A percentile compares a stretch with the other conserved stretches of the same genome.
These are phyloP conservation scores for Malurus melanocephalus DNA, from an alignment of 2,113 vertebrate species.

Conservation along the genomic window DNA sequence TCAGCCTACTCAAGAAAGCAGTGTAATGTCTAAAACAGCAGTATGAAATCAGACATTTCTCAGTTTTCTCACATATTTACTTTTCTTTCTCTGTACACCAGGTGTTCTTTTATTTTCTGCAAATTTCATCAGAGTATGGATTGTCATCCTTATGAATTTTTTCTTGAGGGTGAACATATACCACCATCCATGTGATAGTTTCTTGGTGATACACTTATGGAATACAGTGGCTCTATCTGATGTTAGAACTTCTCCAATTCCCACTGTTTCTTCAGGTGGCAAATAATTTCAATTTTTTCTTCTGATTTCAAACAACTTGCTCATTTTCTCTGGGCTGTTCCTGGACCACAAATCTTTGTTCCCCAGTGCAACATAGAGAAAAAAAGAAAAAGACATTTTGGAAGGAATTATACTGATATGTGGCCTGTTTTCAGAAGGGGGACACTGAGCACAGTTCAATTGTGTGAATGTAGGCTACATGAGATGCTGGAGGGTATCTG, in stretches of 20 bases:
- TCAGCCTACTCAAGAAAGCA: neutral
- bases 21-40: neutral
- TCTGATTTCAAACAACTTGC: neutral
- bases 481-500: neutral
- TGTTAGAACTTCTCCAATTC: neutral
- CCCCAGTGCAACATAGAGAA: neutral
- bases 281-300: neutral
- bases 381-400: neutral
- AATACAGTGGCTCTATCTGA: neutral
- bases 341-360: neutral
- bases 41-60: neutral
- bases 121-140: neutral
- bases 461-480: neutral
- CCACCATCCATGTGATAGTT: neutral
- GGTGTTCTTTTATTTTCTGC: neutral
- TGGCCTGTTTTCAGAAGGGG: neutral
- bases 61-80: neutral
- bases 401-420: neutral
- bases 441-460: neutral
- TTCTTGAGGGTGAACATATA: neutral
- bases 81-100: neutral
- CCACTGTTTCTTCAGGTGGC: neutral
- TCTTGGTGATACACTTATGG: neutral
- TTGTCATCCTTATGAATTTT: neutral
- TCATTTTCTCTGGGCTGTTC: neutral